Base-by-base conservation (phyloP, 2,113 vertebrate species). In the Poecile atricapillus region DNA sequence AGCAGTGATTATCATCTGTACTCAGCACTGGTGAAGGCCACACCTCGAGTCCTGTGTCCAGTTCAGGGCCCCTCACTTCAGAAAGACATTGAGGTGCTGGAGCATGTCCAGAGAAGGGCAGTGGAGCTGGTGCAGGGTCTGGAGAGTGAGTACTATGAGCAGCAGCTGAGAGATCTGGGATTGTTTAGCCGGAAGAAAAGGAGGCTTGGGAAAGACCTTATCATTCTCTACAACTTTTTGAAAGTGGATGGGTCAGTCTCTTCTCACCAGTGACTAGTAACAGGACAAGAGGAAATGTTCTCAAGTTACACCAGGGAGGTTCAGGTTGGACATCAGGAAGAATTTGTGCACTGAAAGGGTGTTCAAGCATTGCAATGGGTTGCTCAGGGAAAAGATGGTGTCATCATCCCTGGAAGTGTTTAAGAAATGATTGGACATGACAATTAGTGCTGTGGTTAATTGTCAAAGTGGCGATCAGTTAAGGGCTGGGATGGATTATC, bases 171-270 rank as follows among this genome's bases (percentile, higher is more conserved):
- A n/a, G 24, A 71, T 9, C 25, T 49, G 30, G 16, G 16, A 15
- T n/a, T 47, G 13, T 55, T 47, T 47, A 47, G 20, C 41, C 30
- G 46, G 55, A 21, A 19, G 33, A 24, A 78, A 39, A 39, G 9
- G 18, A 46, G 28, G 55, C 3, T 11, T 43, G 8, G 28, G 12
- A 22, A 22, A 69, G 39, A 28, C 23, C 15, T 52, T 14, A 27
- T 18, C 11, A 3, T 11, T 33, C 25, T 22, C 44, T 52, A 15
- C 21, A 44, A 25, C 23, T 47, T 24, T 33, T 2, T 41, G 41
- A 35, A 43, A 27, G 49, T 24, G 35, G 7, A 6, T 30, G 7
- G 4, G 11, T 63, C 0, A 0, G 17, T 25, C 30, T 64, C 21
- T 56, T 41, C 65, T 71, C 5, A 0, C 19, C 37, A 24, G 6